Base-by-base conservation (phyloP, 2,888 invertebrate species). In the Diarsia mendica region DNA sequence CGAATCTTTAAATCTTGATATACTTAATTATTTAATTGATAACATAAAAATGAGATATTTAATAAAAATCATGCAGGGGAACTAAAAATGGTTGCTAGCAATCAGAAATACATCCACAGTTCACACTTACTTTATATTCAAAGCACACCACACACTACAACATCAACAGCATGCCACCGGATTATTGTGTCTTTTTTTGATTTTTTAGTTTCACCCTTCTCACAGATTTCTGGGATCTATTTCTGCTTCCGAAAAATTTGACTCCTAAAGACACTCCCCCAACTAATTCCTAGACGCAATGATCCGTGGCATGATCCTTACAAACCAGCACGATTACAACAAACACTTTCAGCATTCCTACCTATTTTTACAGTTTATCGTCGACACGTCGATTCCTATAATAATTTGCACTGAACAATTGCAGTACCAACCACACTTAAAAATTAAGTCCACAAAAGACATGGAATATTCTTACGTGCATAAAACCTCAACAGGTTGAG, bases 401-500 rank as follows among this genome's bases (percentile, higher is more conserved):
- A 51, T 60, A 48, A 63, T 60, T 71, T 67, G 65, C 28, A 66
- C 46, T 69, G n/a, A 74, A 46, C 71, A 84, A 15, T 65, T 44
- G 48, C 67, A 64, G 67, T 58, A 18, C 55, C 13, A 33, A 63
- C 63, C 48, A 72, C 79, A 33, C 23, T 23, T 66, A 10, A 58
- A 58, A 18, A n/a, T 23, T 48, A 46, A 80, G 61, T 53, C 51
- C 49, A 58, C 20, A 55, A 48, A 23, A 55, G 23, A 61, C 23
- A 60, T 78, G 60, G 67, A 83, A 73, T 64, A 61, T 71, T 46
- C 11, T 55, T 39, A 33, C 3, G 9, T 69, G 23, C 60, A 20
- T 67, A 33, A 18, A 67, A 72, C 55, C 60, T 55, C 61, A 39
- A 61, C 39, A 64, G 53, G 72, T 60, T 51, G 67, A 82, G 71